Evolutionary conservation across 2,797 vertebrate species (phyloP).

Genomic region (Hypotaenidia okinawae): DNA sequence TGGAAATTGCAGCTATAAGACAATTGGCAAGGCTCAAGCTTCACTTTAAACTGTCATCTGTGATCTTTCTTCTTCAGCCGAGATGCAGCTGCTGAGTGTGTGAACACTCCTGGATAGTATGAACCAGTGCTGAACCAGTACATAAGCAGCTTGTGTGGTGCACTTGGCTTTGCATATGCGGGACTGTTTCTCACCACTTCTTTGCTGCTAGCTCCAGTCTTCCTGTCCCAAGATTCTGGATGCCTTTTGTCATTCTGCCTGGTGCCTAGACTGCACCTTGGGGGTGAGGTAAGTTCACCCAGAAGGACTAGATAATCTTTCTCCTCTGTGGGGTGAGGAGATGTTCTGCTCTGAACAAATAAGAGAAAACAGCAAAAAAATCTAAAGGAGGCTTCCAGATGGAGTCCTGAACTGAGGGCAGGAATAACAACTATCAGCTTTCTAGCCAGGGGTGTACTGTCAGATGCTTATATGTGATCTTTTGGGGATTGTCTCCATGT

Average conservation of each 20-base stretch:
- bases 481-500: not conserved
- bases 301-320: not conserved
- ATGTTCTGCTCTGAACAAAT: not conserved
- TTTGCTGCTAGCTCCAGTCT: not conserved
- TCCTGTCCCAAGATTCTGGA: not conserved
- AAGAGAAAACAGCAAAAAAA: not conserved
- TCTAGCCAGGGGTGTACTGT: not conserved
- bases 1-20: not conserved
- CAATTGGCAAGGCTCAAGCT: not conserved
- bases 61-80: not conserved
- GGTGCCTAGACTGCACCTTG: not conserved
- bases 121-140: not conserved
- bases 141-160: not conserved
- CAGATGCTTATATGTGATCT: not conserved
- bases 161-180: not conserved
- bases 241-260: not conserved
- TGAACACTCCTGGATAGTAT: not conserved
- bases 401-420: not conserved
- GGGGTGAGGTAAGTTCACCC: not conserved
- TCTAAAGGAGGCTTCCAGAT: not conserved
- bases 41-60: not conserved
- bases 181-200: not conserved
- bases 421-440: not conserved
- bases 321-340: not conserved
- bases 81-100: not conserved